Evolutionary conservation across 2,797 vertebrate genomes (phyloP), one percentile per base, ranked within the genome.

Genomic region (Babyrousa celebensis): DNA sequence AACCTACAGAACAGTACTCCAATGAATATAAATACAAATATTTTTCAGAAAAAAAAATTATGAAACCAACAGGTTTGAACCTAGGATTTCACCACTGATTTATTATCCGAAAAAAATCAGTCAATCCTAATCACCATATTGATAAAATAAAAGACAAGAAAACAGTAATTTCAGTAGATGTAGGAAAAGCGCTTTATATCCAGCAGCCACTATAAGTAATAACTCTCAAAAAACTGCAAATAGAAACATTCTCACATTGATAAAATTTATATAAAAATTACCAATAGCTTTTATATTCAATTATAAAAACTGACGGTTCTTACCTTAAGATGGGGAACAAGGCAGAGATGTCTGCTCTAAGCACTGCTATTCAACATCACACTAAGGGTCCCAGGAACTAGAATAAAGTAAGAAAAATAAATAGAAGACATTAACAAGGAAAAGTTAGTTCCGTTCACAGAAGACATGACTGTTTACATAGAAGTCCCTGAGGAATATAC

Each of bases 301-400:
- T 91, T 23, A 62, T 62, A 82, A 80, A 71, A 62, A 14, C 65
- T 60, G 7, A 63, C 48, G 40, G 23, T 17, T 29, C 56, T 83
- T 74, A 83, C 56, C 58, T 91, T 60, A 82, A 71, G 15, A 82
- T 32, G 36, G 54, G 6, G 20, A 80, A 80, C 18, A 80, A 70
- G 52, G 32, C 27, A 80, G 52, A 82, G 36, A 82, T 82, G 29
- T 82, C 40, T n/a, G 0, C 77, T 71, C 36, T 82, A 27, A 18
- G 36, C 77, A 82, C 56, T 60, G 54, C 29, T 60, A 82, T 82
- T 82, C 36, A 82, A n/a, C 20, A 82, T 91, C 54, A 91, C 68
- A 48, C 48, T 63, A 29, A 74, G 23, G 12, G 40, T 63, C 43
- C 23, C 43, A 36, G 29, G 52, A 83, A 74, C 70, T 72, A 17